These are phyloP conservation scores for Styela clava DNA, from an alignment of 23 tunicate genomes.

Conservation along the genomic window DNA sequence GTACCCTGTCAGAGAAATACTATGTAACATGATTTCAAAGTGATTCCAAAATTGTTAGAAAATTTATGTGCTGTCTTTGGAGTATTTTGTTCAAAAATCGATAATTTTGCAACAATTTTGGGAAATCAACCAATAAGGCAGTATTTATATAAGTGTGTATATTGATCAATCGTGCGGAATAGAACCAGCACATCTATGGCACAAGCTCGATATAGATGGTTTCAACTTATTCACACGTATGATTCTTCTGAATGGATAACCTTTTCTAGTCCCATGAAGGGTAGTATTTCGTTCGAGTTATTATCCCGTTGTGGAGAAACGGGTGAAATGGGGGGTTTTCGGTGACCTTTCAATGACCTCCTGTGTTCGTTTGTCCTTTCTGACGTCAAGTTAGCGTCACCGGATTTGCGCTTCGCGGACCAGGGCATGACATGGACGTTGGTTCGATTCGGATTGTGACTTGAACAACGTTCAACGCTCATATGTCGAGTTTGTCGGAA, in stretches of 20 bases:
- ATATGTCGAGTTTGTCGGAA: constrained; percentile 1
- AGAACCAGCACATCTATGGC: background rate
- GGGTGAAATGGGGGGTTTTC: background rate
- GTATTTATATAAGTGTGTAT: background rate
- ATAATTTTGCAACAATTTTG: background rate
- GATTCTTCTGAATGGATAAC: constrained; percentile 34
- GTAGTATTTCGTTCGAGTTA: constrained; percentile 16
- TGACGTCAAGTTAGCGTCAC: background rate
- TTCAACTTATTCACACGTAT: background rate
- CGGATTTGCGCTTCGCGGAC: constrained; percentile 7
- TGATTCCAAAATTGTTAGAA: no score
- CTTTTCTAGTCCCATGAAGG: constrained; percentile 15
- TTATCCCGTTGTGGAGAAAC: background rate
- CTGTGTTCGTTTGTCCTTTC: background rate
- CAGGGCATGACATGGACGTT: background rate
- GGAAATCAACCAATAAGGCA: background rate
- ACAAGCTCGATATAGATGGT: background rate
- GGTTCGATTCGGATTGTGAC: background rate
- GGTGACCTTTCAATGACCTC: constrained; percentile 3
- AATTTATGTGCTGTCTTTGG: no score
- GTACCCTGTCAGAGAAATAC: background rate
- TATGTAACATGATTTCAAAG: no score
- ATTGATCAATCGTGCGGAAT: background rate
- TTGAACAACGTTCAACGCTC: constrained; percentile 9
- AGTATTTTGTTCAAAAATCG: background rate